Percentiles rank a stretch among this genome's conserved stretches.
phyloP scores from a whole-genome alignment of 2,888 invertebrate genomes.

The Lasioglossum leucozonium region DNA sequence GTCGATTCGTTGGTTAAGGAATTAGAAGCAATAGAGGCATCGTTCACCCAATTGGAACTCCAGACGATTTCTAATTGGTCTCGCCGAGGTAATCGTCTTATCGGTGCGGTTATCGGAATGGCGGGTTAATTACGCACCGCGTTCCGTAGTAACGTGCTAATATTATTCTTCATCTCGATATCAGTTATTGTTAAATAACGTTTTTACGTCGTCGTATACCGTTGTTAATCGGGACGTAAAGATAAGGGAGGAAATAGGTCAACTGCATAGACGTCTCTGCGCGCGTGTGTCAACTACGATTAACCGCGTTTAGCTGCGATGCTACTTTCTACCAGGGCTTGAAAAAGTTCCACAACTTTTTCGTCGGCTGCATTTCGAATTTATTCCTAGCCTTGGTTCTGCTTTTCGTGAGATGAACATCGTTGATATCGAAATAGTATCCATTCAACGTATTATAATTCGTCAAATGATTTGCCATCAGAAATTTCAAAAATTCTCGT shows the following conservation, averaged over 20 bases:
- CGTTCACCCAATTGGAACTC: slow-evolving; percentile 45
- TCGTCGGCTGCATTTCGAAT: too few relatives aligned
- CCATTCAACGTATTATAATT: background rate
- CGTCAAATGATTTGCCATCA: background rate
- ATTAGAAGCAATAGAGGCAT: slow-evolving; percentile 46
- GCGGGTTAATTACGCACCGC: slow-evolving; percentile 62
- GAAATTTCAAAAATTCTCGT: too few relatives aligned
- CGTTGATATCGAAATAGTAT: too few relatives aligned
- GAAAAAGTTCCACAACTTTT: too few relatives aligned
- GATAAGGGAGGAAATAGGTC: slow-evolving; percentile 23
- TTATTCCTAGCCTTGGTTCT: too few relatives aligned
- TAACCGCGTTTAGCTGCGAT: background rate
- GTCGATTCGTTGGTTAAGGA: slow-evolving; percentile 42
- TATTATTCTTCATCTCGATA: slow-evolving; percentile 27
- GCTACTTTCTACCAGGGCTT: background rate
- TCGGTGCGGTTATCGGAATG: slow-evolving; percentile 64
- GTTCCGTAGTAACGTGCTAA: slow-evolving; percentile 34
- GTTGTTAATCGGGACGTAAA: background rate
- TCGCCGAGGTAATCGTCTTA: slow-evolving; percentile 56
- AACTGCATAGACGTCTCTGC: background rate
- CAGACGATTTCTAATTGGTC: slow-evolving; percentile 61
- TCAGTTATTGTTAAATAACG: slow-evolving; percentile 18
- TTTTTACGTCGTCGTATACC: background rate
- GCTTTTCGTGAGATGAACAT: too few relatives aligned
- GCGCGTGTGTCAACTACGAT: background rate